phyloP scores from a whole-genome alignment of 2,888 invertebrate species.

The Drosophila seclusa region DNA sequence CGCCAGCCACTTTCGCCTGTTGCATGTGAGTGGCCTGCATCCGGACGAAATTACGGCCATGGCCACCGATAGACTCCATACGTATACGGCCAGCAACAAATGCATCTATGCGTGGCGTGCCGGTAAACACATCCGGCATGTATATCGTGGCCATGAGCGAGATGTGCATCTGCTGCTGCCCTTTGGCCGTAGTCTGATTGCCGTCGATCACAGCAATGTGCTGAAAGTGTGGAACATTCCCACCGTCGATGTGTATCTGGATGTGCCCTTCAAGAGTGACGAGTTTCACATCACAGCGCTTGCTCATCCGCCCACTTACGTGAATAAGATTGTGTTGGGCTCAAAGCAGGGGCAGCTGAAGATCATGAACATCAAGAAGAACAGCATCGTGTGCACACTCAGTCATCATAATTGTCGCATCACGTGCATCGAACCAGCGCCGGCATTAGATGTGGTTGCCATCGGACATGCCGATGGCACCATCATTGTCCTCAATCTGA shows the following conservation, averaged over 20 bases:
- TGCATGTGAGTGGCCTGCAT: slow-evolving; percentile 93
- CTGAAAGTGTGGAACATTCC: slow-evolving; percentile 95
- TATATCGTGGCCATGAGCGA: slow-evolving; percentile 90
- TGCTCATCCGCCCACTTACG: slow-evolving; percentile 96
- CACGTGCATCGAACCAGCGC: slow-evolving; percentile 92
- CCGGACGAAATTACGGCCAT: slow-evolving; percentile 92
- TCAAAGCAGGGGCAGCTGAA: slow-evolving; percentile 94
- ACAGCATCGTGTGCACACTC: slow-evolving; percentile 91
- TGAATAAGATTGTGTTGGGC: slow-evolving; percentile 96
- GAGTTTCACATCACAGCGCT: slow-evolving; percentile 92
- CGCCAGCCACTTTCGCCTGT: slow-evolving; percentile 91
- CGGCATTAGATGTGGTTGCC: slow-evolving; percentile 96
- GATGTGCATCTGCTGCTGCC: slow-evolving; percentile 92
- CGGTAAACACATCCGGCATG: slow-evolving; percentile 93
- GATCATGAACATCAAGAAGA: slow-evolving; percentile 94
- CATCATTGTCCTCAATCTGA: slow-evolving; percentile 94
- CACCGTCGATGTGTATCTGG: slow-evolving; percentile 89
- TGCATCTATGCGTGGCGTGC: slow-evolving; percentile 94
- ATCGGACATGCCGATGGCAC: slow-evolving; percentile 93
- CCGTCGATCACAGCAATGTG: slow-evolving; percentile 91
- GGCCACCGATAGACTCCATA: slow-evolving; percentile 90
- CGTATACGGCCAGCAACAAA: slow-evolving; percentile 92
- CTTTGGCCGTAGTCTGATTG: slow-evolving; percentile 92
- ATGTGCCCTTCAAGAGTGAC: slow-evolving; percentile 88
- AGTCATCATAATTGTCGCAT: slow-evolving; percentile 86